phyloP scores from a whole-genome alignment of 2,113 vertebrate genomes.

The Myrmophylax atrothorax region DNA sequence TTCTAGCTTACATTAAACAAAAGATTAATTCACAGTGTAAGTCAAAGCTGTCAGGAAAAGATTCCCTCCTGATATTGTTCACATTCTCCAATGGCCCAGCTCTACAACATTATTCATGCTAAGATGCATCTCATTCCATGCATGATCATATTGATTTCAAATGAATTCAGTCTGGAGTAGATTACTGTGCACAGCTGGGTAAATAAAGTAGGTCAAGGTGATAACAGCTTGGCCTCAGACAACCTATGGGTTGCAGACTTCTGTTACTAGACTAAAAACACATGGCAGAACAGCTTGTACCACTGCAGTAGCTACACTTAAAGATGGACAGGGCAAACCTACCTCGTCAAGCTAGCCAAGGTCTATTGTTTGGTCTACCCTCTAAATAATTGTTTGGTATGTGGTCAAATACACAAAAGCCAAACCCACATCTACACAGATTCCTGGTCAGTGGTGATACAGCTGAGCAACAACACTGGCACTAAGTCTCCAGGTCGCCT shows the following conservation, averaged over 20 bases:
- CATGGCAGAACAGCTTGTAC: neutral
- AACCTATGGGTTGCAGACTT: neutral
- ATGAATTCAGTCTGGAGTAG: neutral
- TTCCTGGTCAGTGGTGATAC: neutral
- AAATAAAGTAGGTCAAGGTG: constrained; percentile 26
- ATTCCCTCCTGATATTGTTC: neutral
- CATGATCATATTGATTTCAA: neutral
- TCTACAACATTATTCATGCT: neutral
- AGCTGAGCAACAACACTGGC: neutral
- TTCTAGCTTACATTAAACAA: neutral
- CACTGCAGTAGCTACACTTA: neutral
- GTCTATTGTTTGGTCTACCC: neutral
- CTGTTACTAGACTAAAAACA: neutral
- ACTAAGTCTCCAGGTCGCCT: neutral
- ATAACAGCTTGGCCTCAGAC: neutral
- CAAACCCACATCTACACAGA: neutral
- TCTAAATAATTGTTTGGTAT: neutral
- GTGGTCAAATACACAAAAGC: neutral
- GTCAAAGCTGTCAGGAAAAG: neutral
- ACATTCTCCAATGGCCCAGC: neutral
- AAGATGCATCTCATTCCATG: neutral
- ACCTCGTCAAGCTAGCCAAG: neutral
- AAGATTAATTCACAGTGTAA: neutral
- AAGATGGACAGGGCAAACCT: neutral
- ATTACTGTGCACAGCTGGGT: neutral